These are phyloP conservation scores for Paragorgia papillata DNA, from an alignment of 92 coral and sea anemone species.

Conservation along the genomic window DNA sequence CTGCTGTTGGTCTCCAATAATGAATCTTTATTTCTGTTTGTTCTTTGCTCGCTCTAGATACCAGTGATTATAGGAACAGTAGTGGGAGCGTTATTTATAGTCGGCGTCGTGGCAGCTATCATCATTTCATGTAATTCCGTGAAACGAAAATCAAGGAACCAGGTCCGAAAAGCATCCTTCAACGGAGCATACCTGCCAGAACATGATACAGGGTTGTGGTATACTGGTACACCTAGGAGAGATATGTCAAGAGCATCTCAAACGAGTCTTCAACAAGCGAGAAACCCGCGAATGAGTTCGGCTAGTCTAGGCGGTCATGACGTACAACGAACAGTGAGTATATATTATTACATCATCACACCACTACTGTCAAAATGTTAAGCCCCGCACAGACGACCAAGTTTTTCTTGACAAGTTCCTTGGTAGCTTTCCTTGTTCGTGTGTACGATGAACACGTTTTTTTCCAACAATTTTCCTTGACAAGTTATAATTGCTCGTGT, in stretches of 20 bases:
- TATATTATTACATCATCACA: background rate
- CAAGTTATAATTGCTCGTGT: too few relatives aligned
- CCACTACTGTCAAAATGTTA: too few relatives aligned
- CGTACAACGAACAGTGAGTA: constrained; percentile 7
- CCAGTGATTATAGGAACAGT: constrained; percentile 18
- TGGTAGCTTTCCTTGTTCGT: too few relatives aligned
- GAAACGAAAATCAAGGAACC: constrained; percentile 21
- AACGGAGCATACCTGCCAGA: constrained; percentile 13
- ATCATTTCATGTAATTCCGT: background rate
- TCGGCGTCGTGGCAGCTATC: background rate
- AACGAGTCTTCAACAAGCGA: background rate
- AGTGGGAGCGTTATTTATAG: constrained; percentile 4
- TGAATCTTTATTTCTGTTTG: too few relatives aligned
- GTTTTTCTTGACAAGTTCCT: too few relatives aligned
- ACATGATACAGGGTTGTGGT: background rate
- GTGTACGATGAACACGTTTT: too few relatives aligned
- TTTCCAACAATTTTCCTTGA: too few relatives aligned
- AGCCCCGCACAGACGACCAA: too few relatives aligned
- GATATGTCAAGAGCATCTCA: background rate
- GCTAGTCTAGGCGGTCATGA: background rate
- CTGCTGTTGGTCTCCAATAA: too few relatives aligned
- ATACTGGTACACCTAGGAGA: background rate
- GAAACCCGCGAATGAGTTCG: constrained; percentile 3
- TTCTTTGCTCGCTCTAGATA: background rate
- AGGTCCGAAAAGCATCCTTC: constrained; percentile 2